Evolutionary conservation across 2,888 invertebrate species (phyloP).

Genomic region (Parnassius glacialis): DNA sequence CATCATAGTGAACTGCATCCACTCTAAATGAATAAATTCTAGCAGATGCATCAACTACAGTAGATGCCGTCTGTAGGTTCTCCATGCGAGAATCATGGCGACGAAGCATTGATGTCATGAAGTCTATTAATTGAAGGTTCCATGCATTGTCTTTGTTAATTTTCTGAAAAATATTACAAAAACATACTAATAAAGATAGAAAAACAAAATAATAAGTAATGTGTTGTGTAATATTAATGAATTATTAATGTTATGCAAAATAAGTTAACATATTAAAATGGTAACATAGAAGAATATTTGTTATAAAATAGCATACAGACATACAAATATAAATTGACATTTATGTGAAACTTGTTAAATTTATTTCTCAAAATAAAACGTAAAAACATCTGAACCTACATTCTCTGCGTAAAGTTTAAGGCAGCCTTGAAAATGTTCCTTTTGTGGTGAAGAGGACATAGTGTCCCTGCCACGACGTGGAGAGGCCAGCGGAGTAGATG

Average conservation of each 20-base stretch:
- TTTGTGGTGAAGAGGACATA: conserved; percentile 75
- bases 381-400: conserved; percentile 59
- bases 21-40: conserved; percentile 94
- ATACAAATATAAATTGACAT: too few relatives aligned
- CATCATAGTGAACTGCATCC: conserved; percentile 90
- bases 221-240: too few relatives aligned
- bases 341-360: too few relatives aligned
- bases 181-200: too few relatives aligned
- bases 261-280: too few relatives aligned
- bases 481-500: conserved; percentile 60
- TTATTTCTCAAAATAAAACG: not conserved
- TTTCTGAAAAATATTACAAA: conserved; percentile 80
- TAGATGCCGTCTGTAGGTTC: conserved; percentile 89
- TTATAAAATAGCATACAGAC: too few relatives aligned
- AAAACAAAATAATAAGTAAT: too few relatives aligned
- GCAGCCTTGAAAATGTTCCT: conserved; percentile 87
- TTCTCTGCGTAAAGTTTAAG: conserved; percentile 90
- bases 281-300: too few relatives aligned
- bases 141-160: conserved; percentile 95
- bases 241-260: too few relatives aligned
- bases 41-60: conserved; percentile 92
- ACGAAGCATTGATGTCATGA: conserved; percentile 88
- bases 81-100: conserved; percentile 86
- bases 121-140: conserved; percentile 92
- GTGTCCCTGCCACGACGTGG: conserved; percentile 52